Evolutionary conservation across 2,797 vertebrate genomes (phyloP).

Genomic region (Trachops cirrhosus): DNA sequence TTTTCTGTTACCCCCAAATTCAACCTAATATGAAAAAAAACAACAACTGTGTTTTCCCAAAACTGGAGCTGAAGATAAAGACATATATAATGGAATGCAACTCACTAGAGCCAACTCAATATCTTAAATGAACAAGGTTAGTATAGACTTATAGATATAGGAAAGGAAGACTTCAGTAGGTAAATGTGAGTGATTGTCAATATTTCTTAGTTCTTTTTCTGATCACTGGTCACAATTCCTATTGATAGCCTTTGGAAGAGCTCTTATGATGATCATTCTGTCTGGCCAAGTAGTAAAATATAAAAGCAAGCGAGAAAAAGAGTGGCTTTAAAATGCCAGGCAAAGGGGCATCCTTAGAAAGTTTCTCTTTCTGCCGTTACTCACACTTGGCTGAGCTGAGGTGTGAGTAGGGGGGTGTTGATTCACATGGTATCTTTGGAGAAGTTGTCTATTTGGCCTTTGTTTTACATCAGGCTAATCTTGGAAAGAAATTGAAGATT

Average conservation of each 20-base stretch:
- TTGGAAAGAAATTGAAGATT: slow-evolving; percentile 42
- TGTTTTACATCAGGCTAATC: not conserved
- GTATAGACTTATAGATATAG: not conserved
- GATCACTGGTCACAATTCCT: not conserved
- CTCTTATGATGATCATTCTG: not conserved
- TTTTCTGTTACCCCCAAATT: not conserved
- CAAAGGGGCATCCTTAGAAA: not conserved
- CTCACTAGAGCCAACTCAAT: not conserved
- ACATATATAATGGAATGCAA: not conserved
- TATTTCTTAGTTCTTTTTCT: not conserved
- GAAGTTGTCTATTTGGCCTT: not conserved
- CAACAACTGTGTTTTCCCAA: not conserved
- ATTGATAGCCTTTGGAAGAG: not conserved
- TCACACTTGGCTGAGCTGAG: not conserved
- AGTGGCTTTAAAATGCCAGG: not conserved
- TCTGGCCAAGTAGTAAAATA: not conserved
- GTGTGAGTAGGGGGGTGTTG: not conserved
- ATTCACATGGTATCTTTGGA: not conserved
- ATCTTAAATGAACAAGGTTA: not conserved
- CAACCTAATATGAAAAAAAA: not conserved
- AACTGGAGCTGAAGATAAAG: not conserved
- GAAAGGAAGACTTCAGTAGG: not conserved
- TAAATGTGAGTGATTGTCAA: not conserved
- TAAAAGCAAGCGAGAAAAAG: not conserved
- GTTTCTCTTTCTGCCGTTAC: not conserved